Conservation (phyloP, 2,113 vertebrate genomes). For the Rhea pennata region DNA sequence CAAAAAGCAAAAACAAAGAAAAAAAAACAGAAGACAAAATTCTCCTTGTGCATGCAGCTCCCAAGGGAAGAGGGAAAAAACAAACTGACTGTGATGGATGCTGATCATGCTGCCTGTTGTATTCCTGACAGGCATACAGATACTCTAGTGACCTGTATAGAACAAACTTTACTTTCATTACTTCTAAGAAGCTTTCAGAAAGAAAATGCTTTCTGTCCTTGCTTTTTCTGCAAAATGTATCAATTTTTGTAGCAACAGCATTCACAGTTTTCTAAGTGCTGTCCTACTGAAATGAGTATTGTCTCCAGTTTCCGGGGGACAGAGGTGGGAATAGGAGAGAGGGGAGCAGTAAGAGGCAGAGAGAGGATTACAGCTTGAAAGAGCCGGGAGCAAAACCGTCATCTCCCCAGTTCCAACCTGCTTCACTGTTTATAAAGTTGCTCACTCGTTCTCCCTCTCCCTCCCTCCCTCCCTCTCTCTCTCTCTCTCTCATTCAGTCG, state of each 20-base stretch:
- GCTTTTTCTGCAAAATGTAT: background rate
- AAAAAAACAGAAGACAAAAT: background rate
- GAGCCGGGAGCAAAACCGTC: background rate
- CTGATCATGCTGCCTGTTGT: background rate
- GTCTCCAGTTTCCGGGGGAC: background rate
- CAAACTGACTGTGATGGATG: background rate
- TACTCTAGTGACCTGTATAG: background rate
- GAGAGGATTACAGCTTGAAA: background rate
- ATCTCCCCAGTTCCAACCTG: background rate
- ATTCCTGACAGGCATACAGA: background rate
- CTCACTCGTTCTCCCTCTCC: background rate
- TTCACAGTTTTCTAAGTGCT: background rate
- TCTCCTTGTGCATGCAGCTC: background rate
- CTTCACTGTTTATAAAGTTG: background rate
- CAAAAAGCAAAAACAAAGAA: background rate
- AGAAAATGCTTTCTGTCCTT: background rate
- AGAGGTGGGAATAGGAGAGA: background rate
- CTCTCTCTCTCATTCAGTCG: too few relatives aligned
- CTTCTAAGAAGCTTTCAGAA: background rate
- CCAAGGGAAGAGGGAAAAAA: background rate
- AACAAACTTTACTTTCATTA: background rate
- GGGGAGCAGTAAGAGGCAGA: background rate
- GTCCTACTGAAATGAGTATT: background rate
- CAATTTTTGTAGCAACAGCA: background rate
- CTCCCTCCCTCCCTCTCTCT: too few relatives aligned